A percentile compares a stretch with the other conserved stretches of the same genome.
phyloP scores from a whole-genome alignment of 2,888 invertebrate genomes.

The Atethmia centrago region DNA sequence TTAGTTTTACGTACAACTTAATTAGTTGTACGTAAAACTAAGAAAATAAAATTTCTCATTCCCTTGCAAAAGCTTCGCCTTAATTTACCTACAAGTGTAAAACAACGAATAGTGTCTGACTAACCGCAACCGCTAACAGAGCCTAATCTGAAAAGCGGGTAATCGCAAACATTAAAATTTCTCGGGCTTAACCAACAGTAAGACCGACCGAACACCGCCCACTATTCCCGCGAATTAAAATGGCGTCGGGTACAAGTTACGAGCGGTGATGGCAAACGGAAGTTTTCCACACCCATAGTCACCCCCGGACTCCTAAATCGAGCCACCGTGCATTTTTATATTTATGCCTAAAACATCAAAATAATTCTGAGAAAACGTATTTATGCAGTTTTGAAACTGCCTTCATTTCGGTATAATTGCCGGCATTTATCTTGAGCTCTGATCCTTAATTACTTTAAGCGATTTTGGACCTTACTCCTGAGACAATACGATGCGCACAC shows the following conservation, averaged over 20 bases:
- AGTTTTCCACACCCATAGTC: too few relatives aligned
- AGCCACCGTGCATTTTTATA: too few relatives aligned
- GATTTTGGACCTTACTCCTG: too few relatives aligned
- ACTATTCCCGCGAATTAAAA: conserved; percentile 63
- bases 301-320: too few relatives aligned
- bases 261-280: conserved; percentile 5
- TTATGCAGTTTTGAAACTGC: too few relatives aligned
- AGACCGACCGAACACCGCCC: conserved; percentile 46
- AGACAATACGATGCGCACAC: too few relatives aligned
- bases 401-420: too few relatives aligned
- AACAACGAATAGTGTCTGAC: conserved; percentile 34
- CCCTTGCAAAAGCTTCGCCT: neutral
- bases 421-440: too few relatives aligned
- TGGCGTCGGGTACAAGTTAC: conserved; percentile 48
- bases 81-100: conserved; percentile 28
- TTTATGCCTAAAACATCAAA: too few relatives aligned
- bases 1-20: too few relatives aligned
- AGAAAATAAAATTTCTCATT: conserved; percentile 7
- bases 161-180: conserved; percentile 67
- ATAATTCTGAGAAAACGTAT: too few relatives aligned
- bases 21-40: neutral
- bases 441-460: too few relatives aligned
- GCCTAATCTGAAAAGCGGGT: conserved; percentile 59
- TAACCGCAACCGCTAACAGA: conserved; percentile 53
- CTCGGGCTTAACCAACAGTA: conserved; percentile 52